phyloP scores from a whole-genome alignment of 2,888 invertebrate species.

The Drosophila villosipedis region DNA sequence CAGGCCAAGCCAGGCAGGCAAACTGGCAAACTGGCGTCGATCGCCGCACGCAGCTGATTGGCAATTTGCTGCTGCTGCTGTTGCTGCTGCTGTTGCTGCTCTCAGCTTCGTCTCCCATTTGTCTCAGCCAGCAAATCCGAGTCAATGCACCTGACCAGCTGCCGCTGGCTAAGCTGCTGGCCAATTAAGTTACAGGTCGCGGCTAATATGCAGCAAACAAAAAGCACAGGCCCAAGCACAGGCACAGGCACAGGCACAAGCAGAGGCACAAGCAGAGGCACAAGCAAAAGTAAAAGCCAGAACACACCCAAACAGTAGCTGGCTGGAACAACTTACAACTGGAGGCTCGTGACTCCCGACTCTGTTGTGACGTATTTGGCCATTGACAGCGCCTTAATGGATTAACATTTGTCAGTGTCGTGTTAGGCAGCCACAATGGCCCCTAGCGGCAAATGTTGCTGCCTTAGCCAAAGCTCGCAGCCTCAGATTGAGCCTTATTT shows the following conservation, averaged over 20 bases:
- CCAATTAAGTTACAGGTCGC: constrained; percentile 70
- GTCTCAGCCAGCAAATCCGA: constrained; percentile 70
- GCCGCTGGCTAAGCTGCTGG: constrained; percentile 57
- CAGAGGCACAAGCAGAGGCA: background rate
- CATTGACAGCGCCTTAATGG: constrained; percentile 84
- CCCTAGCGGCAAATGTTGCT: constrained; percentile 41
- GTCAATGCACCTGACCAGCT: constrained; percentile 66
- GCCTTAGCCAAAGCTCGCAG: background rate
- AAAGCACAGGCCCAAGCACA: constrained; percentile 6
- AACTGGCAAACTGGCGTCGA: constrained; percentile 16
- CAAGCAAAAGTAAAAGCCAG: background rate
- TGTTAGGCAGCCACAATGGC: constrained; percentile 75
- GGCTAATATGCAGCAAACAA: constrained; percentile 47
- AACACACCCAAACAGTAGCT: constrained; percentile 52
- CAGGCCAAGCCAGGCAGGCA: constrained; percentile 9
- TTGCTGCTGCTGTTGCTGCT: constrained; percentile 1
- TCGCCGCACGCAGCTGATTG: constrained; percentile 74
- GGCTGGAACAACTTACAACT: constrained; percentile 19
- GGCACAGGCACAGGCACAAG: background rate
- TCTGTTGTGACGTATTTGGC: constrained; percentile 82
- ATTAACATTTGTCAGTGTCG: constrained; percentile 84
- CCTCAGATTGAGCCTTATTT: constrained; percentile 37
- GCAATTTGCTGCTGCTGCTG: constrained; percentile 69
- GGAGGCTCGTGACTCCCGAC: background rate
- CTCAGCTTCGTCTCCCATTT: constrained; percentile 60